Percentiles rank a stretch among this genome's conserved stretches.
These are phyloP conservation scores for Leptinotarsa texana DNA, from an alignment of 1,140 invertebrate genomes.

Conservation along the genomic window DNA sequence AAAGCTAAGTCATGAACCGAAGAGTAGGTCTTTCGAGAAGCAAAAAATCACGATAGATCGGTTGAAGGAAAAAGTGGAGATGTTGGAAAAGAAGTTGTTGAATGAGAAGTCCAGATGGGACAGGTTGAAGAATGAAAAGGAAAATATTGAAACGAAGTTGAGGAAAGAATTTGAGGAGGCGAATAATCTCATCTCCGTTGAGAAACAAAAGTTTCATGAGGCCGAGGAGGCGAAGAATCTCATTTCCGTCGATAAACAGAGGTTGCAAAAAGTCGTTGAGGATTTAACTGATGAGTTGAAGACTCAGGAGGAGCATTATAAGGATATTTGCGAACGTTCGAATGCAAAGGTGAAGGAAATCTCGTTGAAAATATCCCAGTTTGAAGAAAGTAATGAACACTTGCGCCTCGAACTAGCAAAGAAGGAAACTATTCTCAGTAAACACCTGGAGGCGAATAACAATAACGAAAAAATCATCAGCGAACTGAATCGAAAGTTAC, in stretches of 20 bases:
- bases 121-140: slow-evolving; percentile 1
- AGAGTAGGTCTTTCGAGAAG: slow-evolving; percentile 25
- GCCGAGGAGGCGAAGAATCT: neutral
- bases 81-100: slow-evolving; percentile 17
- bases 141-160: neutral
- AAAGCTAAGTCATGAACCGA: neutral
- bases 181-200: neutral
- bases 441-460: neutral
- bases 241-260: neutral
- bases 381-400: slow-evolving; percentile 8
- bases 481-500: neutral
- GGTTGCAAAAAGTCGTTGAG: slow-evolving; percentile 2
- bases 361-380: slow-evolving; percentile 11
- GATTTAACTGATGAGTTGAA: neutral
- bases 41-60: slow-evolving; percentile 33
- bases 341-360: neutral
- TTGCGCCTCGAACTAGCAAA: neutral
- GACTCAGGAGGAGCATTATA: slow-evolving; percentile 7
- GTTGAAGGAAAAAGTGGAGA: slow-evolving; percentile 30
- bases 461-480: neutral
- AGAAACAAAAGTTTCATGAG: slow-evolving; percentile 7
- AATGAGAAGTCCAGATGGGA: slow-evolving; percentile 22
- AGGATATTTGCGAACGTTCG: neutral
- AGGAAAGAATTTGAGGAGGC: neutral
- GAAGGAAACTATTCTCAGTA: neutral